Conservation (phyloP, 2,888 invertebrate species). For the Leptopterna dolabrata region DNA sequence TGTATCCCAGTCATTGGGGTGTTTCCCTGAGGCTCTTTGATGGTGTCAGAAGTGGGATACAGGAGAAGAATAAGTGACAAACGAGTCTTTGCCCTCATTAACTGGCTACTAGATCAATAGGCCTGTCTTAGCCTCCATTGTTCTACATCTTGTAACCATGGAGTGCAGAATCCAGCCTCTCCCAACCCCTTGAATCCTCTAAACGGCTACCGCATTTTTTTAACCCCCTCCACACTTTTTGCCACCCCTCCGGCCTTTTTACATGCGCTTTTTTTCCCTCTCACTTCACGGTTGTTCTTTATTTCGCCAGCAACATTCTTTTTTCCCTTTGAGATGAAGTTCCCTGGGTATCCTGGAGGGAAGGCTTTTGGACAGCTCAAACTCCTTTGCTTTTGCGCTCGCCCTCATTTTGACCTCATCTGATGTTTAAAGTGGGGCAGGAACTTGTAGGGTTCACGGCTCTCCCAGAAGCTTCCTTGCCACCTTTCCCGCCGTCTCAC, state of each 20-base stretch:
- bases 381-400: constrained; percentile 12
- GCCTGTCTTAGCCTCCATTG: constrained; percentile 39
- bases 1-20: background rate
- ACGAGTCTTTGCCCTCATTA: constrained; percentile 46
- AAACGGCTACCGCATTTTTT: constrained; percentile 15
- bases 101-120: constrained; percentile 49
- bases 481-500: background rate
- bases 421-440: constrained; percentile 9
- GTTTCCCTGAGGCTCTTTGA: constrained; percentile 16
- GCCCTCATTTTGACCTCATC: constrained; percentile 26
- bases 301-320: constrained; percentile 13
- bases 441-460: background rate
- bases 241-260: background rate
- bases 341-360: background rate
- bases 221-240: background rate
- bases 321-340: constrained; percentile 39
- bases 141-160: constrained; percentile 27
- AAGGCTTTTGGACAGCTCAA: constrained; percentile 28
- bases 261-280: background rate
- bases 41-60: constrained; percentile 38
- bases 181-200: background rate
- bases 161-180: constrained; percentile 14
- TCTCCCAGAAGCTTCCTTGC: background rate
- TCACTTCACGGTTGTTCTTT: constrained; percentile 15
- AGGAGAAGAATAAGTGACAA: constrained; percentile 35